Percentiles rank a stretch among this genome's conserved stretches.
phyloP scores from a whole-genome alignment of 2,113 vertebrate species.

The Bos javanicus region DNA sequence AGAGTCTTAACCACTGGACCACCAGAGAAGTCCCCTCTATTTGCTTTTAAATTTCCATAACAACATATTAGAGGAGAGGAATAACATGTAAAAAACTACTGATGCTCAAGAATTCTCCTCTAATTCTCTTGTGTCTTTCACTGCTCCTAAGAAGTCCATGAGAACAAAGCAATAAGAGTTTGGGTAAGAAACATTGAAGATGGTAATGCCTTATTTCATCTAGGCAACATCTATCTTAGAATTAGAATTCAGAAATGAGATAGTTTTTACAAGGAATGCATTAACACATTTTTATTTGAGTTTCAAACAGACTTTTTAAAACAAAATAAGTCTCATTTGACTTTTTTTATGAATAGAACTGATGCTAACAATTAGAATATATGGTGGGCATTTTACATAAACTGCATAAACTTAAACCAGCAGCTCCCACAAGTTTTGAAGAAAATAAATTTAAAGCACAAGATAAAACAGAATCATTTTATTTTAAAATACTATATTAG shows the following conservation, averaged over 20 bases:
- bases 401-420: not conserved
- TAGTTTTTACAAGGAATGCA: not conserved
- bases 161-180: not conserved
- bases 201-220: not conserved
- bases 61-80: not conserved
- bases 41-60: constrained; percentile 7
- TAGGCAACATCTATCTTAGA: not conserved
- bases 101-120: not conserved
- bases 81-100: not conserved
- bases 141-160: not conserved
- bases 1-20: not conserved
- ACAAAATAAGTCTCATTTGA: not conserved
- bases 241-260: constrained; percentile 9
- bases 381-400: not conserved
- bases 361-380: not conserved
- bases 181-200: not conserved
- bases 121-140: not conserved
- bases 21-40: not conserved
- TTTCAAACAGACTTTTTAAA: constrained; percentile 14
- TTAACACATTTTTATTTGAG: constrained; percentile 1
- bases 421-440: not conserved
- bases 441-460: not conserved
- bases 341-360: not conserved
- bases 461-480: not conserved
- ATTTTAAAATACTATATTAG: not conserved